These are phyloP conservation scores for Axea sp. DNA, from an alignment of 2,888 invertebrate species.

Conservation along the genomic window DNA sequence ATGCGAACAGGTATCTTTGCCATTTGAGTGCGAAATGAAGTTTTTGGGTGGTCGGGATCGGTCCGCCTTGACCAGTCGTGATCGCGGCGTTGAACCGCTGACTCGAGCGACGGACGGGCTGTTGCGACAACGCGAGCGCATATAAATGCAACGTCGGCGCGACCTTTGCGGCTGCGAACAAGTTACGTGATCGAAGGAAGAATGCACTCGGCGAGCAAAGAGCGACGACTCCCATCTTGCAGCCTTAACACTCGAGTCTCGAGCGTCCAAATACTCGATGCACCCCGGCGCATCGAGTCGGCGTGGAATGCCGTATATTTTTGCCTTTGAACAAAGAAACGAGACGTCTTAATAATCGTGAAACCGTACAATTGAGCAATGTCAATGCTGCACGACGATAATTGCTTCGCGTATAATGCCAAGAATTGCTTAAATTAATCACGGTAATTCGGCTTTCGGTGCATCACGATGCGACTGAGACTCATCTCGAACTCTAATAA, in stretches of 20 bases:
- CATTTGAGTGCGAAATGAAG: too few species aligned
- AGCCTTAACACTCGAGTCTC: conserved; percentile 20
- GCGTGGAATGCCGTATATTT: conserved; percentile 25
- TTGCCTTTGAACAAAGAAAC: conserved; percentile 27
- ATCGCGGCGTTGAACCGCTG: conserved; percentile 17
- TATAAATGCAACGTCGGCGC: conserved; percentile 54
- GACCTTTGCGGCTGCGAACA: conserved; percentile 59
- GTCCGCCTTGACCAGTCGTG: conserved; percentile 60
- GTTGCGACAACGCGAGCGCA: conserved; percentile 58
- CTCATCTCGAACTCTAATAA: too few species aligned
- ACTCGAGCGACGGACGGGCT: conserved; percentile 15
- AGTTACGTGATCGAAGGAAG: conserved; percentile 62
- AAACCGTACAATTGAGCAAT: conserved; percentile 18
- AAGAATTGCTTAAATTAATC: too few species aligned
- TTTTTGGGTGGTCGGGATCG: too few species aligned
- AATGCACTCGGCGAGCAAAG: conserved; percentile 51
- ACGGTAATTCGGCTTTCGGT: too few species aligned
- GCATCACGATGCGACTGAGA: too few species aligned
- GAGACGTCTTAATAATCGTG: conserved; percentile 35
- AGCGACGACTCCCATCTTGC: conserved; percentile 44
- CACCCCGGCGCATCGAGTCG: conserved; percentile 14
- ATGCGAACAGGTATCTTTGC: too few species aligned
- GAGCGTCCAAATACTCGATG: conserved; percentile 36
- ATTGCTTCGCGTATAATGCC: too few species aligned
- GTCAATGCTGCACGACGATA: conserved; percentile 28